phyloP scores from a whole-genome alignment of 2,888 invertebrate genomes.

The Drosophila sordidula region DNA sequence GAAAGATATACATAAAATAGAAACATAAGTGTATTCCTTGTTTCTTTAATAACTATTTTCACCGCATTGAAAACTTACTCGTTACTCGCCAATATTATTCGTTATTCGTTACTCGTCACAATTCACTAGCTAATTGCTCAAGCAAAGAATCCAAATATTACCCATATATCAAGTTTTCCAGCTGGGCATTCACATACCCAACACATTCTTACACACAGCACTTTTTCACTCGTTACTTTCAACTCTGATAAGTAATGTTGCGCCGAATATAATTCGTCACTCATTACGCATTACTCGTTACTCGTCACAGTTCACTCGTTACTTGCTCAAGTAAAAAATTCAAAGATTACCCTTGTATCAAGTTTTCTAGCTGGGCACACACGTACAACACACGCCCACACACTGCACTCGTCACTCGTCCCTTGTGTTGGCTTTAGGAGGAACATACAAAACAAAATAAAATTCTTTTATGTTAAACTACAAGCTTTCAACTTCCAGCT shows the following conservation, averaged over 20 bases:
- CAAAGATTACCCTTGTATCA: background rate
- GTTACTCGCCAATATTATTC: no score
- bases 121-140: no score
- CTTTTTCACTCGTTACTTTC: background rate
- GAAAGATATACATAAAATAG: no score
- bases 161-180: no score
- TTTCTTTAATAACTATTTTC: no score
- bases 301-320: background rate
- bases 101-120: no score
- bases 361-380: background rate
- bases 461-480: conserved; percentile 26
- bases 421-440: background rate
- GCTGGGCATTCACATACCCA: no score
- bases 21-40: no score
- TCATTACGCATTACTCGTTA: background rate
- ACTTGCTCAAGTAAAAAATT: background rate
- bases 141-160: no score
- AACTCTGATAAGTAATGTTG: background rate
- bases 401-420: background rate
- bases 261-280: background rate
- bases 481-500: conserved; percentile 28
- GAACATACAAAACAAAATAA: background rate
- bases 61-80: no score
- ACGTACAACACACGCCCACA: no score
- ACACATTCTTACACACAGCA: no score